A percentile compares a stretch with the other conserved stretches of the same genome.
Conservation (phyloP, 2,113 vertebrate species). For the Otocyon megalotis region DNA sequence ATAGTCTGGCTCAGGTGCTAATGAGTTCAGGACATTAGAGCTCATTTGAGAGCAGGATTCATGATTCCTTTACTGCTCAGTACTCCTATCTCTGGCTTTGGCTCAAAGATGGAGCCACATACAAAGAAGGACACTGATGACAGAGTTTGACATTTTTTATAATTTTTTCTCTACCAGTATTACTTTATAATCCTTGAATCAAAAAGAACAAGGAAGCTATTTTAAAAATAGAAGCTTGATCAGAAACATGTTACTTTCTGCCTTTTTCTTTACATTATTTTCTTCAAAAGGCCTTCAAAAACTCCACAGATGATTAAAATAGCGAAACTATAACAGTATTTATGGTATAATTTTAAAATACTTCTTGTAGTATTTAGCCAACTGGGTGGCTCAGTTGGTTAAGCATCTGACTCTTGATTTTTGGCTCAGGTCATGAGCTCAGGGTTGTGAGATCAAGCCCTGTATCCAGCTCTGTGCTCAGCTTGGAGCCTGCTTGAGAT, state of each 20-base stretch:
- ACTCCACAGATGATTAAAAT: background rate
- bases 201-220: conserved; percentile 3
- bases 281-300: background rate
- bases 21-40: conserved; percentile 1
- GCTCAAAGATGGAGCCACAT: background rate
- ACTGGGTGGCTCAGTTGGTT: background rate
- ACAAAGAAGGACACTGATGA: conserved; percentile 41
- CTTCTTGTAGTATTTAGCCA: background rate
- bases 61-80: background rate
- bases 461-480: background rate
- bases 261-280: conserved; percentile 12
- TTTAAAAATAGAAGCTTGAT: conserved; percentile 20
- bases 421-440: background rate
- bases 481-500: background rate
- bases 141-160: conserved; percentile 19
- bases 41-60: background rate
- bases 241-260: conserved; percentile 22
- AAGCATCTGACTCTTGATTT: background rate
- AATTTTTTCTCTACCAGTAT: conserved; percentile 32
- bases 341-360: background rate
- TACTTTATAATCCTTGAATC: conserved; percentile 16
- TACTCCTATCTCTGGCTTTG: conserved; percentile 53
- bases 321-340: background rate
- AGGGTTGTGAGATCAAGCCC: background rate
- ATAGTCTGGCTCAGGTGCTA: conserved; percentile 26